Conservation (phyloP, 1,140 invertebrate species). For the Ctenoplectra terminalis region DNA sequence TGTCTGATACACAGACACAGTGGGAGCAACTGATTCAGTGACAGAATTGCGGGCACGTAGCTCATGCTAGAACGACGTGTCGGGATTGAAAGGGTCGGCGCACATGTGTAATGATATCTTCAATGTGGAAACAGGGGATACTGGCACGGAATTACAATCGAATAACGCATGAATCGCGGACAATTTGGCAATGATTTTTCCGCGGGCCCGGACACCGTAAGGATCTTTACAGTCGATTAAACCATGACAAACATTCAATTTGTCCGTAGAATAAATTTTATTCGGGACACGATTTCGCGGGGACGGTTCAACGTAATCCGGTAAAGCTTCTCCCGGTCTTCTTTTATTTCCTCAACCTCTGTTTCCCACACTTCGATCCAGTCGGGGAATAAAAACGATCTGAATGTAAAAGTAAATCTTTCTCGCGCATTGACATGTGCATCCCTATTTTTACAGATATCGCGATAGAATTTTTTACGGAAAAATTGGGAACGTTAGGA, state of each 20-base stretch:
- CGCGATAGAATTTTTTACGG: neutral
- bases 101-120: constrained; percentile 36
- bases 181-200: constrained; percentile 54
- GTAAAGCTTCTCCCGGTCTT: neutral
- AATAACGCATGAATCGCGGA: constrained; percentile 36
- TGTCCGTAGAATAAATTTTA: constrained; percentile 33
- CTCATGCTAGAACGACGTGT: neutral
- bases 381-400: neutral
- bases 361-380: neutral
- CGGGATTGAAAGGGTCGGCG: neutral
- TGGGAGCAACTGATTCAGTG: neutral
- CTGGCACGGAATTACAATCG: constrained; percentile 40
- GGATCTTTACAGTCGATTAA: constrained; percentile 55
- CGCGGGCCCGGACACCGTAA: constrained; percentile 5
- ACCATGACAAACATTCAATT: constrained; percentile 59
- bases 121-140: neutral
- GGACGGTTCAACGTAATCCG: constrained; percentile 19
- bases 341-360: neutral
- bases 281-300: constrained; percentile 23
- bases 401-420: neutral
- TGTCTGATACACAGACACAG: too few relatives aligned
- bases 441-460: neutral
- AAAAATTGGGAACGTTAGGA: too few relatives aligned
- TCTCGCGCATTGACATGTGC: neutral
- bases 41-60: constrained; percentile 13